These are phyloP conservation scores for Epinephelus moara DNA, from an alignment of 2,113 vertebrate genomes.

Conservation along the genomic window DNA sequence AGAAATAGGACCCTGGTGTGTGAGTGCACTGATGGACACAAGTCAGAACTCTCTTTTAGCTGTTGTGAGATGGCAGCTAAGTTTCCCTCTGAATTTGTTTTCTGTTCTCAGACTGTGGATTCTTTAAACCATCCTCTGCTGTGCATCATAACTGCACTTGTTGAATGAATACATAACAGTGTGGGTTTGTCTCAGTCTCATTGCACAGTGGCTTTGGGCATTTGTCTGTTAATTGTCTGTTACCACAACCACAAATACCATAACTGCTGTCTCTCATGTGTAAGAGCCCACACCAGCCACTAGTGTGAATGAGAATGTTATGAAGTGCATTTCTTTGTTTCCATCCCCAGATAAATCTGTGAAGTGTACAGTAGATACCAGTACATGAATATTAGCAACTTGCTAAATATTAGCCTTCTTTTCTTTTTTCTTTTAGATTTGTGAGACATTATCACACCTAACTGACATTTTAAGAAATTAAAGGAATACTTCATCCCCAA, in stretches of 20 bases:
- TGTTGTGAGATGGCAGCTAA: neutral
- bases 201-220: neutral
- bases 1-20: slow-evolving; percentile 16
- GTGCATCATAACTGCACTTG: slow-evolving; percentile 8
- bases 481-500: no score
- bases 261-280: neutral
- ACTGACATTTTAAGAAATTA: no score
- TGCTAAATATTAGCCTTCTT: neutral
- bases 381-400: neutral
- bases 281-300: neutral
- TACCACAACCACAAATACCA: slow-evolving; percentile 9
- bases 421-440: neutral
- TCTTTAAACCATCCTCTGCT: neutral
- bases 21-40: neutral
- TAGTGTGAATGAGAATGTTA: neutral
- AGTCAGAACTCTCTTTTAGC: slow-evolving; percentile 7
- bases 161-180: neutral
- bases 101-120: neutral
- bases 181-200: slow-evolving; percentile 22
- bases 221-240: neutral
- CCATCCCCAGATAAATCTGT: neutral
- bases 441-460: neutral
- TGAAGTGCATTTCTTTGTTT: neutral
- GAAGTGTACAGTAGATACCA: neutral
- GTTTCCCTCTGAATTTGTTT: neutral